Percentiles rank a stretch among this genome's conserved stretches.
Conservation (phyloP, 2,113 vertebrate species). For the Engystomops pustulosus region DNA sequence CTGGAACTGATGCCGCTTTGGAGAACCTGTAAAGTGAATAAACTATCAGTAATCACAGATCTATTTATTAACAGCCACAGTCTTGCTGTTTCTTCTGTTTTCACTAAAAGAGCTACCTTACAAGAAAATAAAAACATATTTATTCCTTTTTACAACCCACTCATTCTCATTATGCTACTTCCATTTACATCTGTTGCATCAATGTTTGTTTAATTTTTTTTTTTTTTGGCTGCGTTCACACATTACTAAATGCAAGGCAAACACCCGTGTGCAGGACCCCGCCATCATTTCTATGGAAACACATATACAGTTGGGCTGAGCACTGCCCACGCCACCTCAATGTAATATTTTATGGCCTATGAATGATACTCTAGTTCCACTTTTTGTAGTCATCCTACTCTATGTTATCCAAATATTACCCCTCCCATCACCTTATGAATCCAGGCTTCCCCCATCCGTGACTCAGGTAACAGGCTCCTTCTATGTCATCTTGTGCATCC, state of each 20-base stretch:
- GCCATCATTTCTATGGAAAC: not conserved
- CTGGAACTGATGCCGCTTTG: conserved; percentile 92
- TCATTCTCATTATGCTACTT: not conserved
- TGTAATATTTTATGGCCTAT: not conserved
- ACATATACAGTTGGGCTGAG: no score
- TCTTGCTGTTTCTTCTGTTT: not conserved
- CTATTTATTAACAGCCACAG: conserved; percentile 1
- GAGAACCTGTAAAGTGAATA: conserved; percentile 79
- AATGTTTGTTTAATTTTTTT: not conserved
- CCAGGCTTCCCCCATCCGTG: conserved; percentile 9
- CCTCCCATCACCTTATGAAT: conserved; percentile 27
- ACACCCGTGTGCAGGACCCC: no score
- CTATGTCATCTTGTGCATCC: conserved; percentile 18
- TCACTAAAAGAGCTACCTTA: not conserved
- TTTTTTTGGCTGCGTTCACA: no score
- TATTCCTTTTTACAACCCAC: not conserved
- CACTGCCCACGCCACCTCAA: no score
- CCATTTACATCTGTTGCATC: not conserved
- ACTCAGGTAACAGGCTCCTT: conserved; percentile 13
- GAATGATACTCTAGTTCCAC: not conserved
- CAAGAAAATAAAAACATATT: not conserved
- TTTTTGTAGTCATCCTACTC: not conserved
- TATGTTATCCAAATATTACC: conserved; percentile 6
- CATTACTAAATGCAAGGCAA: no score
- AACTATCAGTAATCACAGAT: not conserved